Base-by-base conservation (phyloP, 1,140 invertebrate species). In the Drosophila virilis region DNA sequence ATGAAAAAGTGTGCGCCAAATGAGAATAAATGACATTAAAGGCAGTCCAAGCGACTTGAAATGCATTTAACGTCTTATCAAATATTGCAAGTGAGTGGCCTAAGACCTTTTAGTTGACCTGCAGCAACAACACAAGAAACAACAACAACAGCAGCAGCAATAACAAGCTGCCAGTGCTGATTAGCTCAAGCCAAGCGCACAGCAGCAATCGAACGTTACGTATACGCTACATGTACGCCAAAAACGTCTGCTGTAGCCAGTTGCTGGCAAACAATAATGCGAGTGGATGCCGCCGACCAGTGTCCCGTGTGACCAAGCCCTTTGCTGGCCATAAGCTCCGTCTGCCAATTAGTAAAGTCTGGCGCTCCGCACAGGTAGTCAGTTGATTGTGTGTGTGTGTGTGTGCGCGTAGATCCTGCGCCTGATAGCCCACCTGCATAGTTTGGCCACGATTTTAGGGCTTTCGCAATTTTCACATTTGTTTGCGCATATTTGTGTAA, bases 21-120 rank as follows among this genome's bases (percentile, higher is more conserved):
- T 86, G 70, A 81, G 62, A 78, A 72, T 71, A 74, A 85, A 84
- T 85, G 74, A 38, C 32, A 33, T 40, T 22, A 9, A 37, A 37
- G 35, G 35, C 35, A 37, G 35, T 28, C 22, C 22, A 28, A 28
- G 22, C 22, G 22, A 5, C 22, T 28, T 28, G 22, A 28, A 28
- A 28, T 28, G 22, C 22, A 28, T 28, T 28, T 28, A 40, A 40
- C 38, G 12, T 5, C 38, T 40, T 40, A 40, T 10, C 10, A 40
- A 3, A 50, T 8, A 10, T 22, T 6, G 12, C 22, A 51, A 33
- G 28, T 10, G 5, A 28, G 6, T 12, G 12, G 7, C 48, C n/a
- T 2, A 33, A 6, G 2, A 8, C n/a, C 5, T 9, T 10, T 42
- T 42, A 42, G 42, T 13, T 13, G 9, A 6, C 5, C 42, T 40